Conservation (phyloP, 2,797 vertebrate species). For the Tapera naevia region DNA sequence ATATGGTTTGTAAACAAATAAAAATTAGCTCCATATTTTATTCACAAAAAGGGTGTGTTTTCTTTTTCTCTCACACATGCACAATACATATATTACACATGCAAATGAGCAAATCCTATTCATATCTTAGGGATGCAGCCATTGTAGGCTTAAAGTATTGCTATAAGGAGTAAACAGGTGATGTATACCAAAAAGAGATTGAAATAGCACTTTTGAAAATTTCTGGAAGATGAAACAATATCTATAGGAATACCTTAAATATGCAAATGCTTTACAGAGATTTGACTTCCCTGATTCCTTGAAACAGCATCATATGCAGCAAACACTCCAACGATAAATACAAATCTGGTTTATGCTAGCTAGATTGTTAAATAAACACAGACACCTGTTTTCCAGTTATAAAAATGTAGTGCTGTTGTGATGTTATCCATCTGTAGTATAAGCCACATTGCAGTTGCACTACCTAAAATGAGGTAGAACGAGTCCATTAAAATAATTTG, state of each 20-base stretch:
- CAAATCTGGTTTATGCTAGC: background rate
- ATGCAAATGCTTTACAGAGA: background rate
- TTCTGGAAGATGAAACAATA: background rate
- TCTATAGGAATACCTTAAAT: background rate
- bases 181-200: background rate
- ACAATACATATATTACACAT: background rate
- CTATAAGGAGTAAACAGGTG: background rate
- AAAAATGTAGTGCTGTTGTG: background rate
- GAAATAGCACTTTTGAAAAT: background rate
- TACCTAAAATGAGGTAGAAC: background rate
- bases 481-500: background rate
- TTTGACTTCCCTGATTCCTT: background rate
- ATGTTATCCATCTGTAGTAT: background rate
- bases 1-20: background rate
- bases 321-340: background rate
- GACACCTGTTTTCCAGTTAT: conserved; percentile 7
- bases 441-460: background rate
- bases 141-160: background rate
- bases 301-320: background rate
- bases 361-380: conserved; percentile 41
- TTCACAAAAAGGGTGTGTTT: background rate
- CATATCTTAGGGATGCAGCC: background rate
- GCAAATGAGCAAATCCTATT: background rate
- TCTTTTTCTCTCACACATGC: background rate
- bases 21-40: background rate